These are phyloP conservation scores for Azemiops feae DNA, from an alignment of 2,113 vertebrate genomes.

Conservation along the genomic window DNA sequence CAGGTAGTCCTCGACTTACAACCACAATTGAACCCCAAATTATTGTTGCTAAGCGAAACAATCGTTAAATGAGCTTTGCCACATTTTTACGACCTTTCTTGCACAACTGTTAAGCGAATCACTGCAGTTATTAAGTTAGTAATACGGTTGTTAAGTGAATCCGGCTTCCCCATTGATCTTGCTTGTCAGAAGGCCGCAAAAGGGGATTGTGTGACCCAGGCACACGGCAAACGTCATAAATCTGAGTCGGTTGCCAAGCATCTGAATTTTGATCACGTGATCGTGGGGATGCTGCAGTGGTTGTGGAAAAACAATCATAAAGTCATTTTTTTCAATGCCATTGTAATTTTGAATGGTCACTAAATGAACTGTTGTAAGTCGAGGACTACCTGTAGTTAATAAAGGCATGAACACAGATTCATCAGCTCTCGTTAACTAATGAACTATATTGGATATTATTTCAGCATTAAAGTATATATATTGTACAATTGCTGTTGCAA, in stretches of 20 bases:
- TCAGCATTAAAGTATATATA: background rate
- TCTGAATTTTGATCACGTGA: background rate
- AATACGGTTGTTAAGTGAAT: background rate
- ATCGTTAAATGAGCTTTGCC: background rate
- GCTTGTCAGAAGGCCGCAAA: background rate
- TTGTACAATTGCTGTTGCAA: background rate
- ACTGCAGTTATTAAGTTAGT: background rate
- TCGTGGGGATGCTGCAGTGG: too few species aligned
- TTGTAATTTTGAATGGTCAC: background rate
- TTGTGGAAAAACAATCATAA: background rate
- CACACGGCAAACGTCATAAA: background rate
- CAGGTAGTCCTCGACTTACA: background rate
- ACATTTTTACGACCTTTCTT: background rate
- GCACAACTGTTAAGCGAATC: background rate
- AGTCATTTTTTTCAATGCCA: background rate
- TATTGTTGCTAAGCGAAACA: background rate
- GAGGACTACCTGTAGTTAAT: background rate
- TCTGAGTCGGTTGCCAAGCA: background rate
- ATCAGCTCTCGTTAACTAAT: background rate
- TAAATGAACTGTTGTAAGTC: background rate
- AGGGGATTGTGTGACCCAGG: background rate
- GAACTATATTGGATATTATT: background rate
- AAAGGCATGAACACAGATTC: background rate
- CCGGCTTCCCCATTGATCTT: background rate
- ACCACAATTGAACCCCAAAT: background rate